phyloP scores from a whole-genome alignment of 2,797 vertebrate genomes.

The Danio aesculapii region DNA sequence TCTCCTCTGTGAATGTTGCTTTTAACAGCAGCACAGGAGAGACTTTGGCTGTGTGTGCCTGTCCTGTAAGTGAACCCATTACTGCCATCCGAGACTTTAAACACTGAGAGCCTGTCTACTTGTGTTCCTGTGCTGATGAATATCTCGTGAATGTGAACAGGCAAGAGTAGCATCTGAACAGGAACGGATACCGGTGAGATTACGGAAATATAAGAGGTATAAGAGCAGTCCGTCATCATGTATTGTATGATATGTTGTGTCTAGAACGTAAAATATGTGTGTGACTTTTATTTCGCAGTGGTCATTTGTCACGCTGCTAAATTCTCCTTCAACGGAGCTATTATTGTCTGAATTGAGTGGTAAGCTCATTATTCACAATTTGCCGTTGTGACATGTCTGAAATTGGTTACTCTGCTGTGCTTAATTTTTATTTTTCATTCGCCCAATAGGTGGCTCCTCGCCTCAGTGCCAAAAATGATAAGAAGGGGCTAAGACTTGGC shows the following conservation, averaged over 20 bases:
- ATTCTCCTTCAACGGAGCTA: conserved; percentile 45
- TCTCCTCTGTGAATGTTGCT: conserved; percentile 22
- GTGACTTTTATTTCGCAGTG: conserved; percentile 22
- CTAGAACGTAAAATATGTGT: conserved; percentile 33
- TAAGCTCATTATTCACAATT: conserved; percentile 51
- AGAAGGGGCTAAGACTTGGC: conserved; percentile 29
- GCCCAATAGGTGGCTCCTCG: conserved; percentile 23
- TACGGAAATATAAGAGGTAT: conserved; percentile 2
- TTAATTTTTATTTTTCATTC: conserved; percentile 38
- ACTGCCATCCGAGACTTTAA: conserved; percentile 32
- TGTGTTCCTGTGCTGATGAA: conserved; percentile 4
- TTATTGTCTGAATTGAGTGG: conserved; percentile 48
- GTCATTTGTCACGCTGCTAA: conserved; percentile 35
- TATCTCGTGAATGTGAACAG: conserved; percentile 11
- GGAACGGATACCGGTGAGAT: neutral
- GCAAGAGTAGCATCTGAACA: neutral
- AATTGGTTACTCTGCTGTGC: conserved; percentile 38
- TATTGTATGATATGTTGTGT: neutral
- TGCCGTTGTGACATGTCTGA: conserved; percentile 37
- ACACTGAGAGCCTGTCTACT: conserved; percentile 23
- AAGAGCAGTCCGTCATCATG: neutral
- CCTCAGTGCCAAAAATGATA: conserved; percentile 35
- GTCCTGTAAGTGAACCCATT: conserved; percentile 45
- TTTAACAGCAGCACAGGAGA: conserved; percentile 19
- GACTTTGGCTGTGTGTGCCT: conserved; percentile 24